Evolutionary conservation across 2,888 invertebrate genomes (phyloP), one percentile per base, ranked within the genome.

Genomic region (Scotopteryx bipunctaria): DNA sequence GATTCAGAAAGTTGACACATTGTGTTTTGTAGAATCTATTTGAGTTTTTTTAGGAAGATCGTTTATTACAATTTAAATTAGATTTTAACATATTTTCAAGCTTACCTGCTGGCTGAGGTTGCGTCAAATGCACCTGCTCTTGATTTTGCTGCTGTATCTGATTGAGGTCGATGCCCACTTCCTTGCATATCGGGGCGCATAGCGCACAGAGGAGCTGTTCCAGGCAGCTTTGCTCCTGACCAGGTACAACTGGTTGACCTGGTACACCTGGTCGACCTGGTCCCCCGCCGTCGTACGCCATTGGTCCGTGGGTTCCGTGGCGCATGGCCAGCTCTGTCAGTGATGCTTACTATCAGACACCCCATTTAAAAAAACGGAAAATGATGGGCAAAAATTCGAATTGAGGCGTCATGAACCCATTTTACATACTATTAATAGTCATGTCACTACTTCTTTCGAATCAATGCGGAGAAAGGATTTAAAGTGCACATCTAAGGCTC

Each of bases 121-220:
- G 84, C 0, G 74, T 87, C 5, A 89, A 64, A 51, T 88, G 87
- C 11, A 88, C 85, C 9, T 82, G 78, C 14, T 79, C 83, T 3
- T 69, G 68, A 3, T 71, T 69, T 42, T 69, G 73, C 2, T 70
- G 70, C 33, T 75, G 73, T 38, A 79, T 14, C 41, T 86, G 87
- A 44, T 86, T 81, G 43, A 90, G 63, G 37, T 91, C 89, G 0
- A 91, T 63, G 5, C 91, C 91, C 25, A 91, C 1, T 71, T 91
- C 91, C 79, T 91, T 91, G 78, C 91, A 91, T 63, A 91, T 83
- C 48, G 91, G 91, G 0, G 84, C 42, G 71, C 91, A 91, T 1
- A 91, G 80, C 0, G 89, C 86, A 36, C 91, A 91, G 37, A 90
- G 81, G 50, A 91, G 70, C 56, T 86, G 86, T 44, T 91, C 91